phyloP scores from a whole-genome alignment of 2,888 invertebrate species.

The Pachycephus smyrnensis region DNA sequence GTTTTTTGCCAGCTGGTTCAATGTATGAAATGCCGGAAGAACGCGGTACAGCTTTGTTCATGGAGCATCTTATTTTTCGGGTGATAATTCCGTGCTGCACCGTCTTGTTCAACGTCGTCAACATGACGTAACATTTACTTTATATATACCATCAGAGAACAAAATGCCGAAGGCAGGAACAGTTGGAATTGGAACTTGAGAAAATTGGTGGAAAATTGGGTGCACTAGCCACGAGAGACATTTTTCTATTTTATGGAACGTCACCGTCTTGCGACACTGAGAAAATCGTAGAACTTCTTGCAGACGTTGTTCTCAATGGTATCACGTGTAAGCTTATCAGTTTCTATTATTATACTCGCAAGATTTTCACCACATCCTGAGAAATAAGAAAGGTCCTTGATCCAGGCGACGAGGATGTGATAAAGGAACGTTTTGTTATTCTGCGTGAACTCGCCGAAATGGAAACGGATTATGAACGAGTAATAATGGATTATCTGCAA shows the following conservation, averaged over 20 bases:
- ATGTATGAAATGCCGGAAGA: slow-evolving; percentile 44
- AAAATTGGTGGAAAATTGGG: slow-evolving; percentile 42
- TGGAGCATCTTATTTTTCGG: slow-evolving; percentile 47
- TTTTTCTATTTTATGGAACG: slow-evolving; percentile 49
- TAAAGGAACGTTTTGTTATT: slow-evolving; percentile 57
- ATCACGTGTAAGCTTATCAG: slow-evolving; percentile 37
- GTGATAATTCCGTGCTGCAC: slow-evolving; percentile 22
- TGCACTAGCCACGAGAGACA: slow-evolving; percentile 42
- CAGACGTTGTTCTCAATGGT: slow-evolving; percentile 44
- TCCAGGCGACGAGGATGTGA: slow-evolving; percentile 52
- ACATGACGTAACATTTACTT: background rate
- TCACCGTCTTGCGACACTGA: slow-evolving; percentile 34
- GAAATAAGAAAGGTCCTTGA: background rate
- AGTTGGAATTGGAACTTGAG: slow-evolving; percentile 37
- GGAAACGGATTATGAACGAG: slow-evolving; percentile 62
- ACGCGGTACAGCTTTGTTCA: slow-evolving; percentile 46
- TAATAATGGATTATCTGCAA: slow-evolving; percentile 69
- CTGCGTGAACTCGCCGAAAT: slow-evolving; percentile 59
- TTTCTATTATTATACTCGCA: background rate
- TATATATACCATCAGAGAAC: slow-evolving; percentile 33
- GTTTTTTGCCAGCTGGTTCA: slow-evolving; percentile 43
- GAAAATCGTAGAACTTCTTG: slow-evolving; percentile 41
- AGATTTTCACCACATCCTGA: background rate
- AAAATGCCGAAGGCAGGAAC: slow-evolving; percentile 24
- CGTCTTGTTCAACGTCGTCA: background rate